These are phyloP conservation scores for Drosophila paramelanica DNA, from an alignment of 2,888 invertebrate genomes.

Conservation along the genomic window DNA sequence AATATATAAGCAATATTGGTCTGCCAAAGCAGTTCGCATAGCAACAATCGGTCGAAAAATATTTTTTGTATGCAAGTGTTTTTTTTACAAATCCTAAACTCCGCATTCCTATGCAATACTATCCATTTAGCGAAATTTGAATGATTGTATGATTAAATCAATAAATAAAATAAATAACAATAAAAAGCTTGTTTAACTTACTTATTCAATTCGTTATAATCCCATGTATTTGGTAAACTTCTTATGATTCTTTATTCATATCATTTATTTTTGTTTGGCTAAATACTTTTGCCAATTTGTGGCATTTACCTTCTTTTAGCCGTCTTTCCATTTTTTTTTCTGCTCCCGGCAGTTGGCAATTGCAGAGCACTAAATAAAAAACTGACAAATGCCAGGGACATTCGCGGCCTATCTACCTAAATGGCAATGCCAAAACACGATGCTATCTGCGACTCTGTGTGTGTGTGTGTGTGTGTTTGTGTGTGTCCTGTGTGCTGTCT, in stretches of 20 bases:
- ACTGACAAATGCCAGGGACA: conserved; percentile 68
- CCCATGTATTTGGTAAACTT: background rate
- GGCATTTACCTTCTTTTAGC: conserved; percentile 60
- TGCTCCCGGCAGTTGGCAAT: conserved; percentile 48
- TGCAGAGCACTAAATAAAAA: conserved; percentile 62
- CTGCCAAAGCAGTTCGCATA: too few relatives aligned
- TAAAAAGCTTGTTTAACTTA: background rate
- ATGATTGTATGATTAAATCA: too few relatives aligned
- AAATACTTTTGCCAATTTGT: conserved; percentile 29
- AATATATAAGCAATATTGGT: too few relatives aligned
- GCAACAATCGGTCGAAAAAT: too few relatives aligned
- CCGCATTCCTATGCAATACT: too few relatives aligned
- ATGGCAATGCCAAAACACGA: conserved; percentile 36
- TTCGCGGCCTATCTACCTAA: conserved; percentile 63
- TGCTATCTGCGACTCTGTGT: background rate
- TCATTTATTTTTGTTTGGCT: background rate
- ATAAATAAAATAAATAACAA: too few relatives aligned
- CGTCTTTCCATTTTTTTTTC: background rate
- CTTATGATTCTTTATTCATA: background rate
- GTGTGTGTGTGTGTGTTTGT: conserved; percentile 31
- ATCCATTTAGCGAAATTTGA: too few relatives aligned
- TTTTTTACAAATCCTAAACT: too few relatives aligned
- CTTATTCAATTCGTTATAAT: background rate
- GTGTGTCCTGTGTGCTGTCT: conserved; percentile 48
- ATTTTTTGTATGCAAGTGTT: too few relatives aligned